phyloP scores from a whole-genome alignment of 2,797 vertebrate genomes.

The Chloroceryle inda region DNA sequence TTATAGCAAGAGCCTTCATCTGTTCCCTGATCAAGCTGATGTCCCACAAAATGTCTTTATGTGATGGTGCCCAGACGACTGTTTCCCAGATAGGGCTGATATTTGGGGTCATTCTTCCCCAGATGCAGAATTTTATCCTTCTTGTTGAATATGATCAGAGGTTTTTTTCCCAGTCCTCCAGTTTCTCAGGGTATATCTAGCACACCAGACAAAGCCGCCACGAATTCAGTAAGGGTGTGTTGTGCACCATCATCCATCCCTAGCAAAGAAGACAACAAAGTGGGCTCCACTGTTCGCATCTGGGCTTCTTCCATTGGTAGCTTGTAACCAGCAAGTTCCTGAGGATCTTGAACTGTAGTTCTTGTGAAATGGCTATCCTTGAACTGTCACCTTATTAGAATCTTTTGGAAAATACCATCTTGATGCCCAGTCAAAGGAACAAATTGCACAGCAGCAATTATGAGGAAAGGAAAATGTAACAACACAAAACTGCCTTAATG shows the following conservation, averaged over 20 bases:
- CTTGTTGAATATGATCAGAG: neutral
- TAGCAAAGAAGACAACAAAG: neutral
- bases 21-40: neutral
- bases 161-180: neutral
- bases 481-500: neutral
- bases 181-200: neutral
- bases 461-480: neutral
- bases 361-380: neutral
- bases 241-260: neutral
- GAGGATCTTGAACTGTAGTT: neutral
- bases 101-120: neutral
- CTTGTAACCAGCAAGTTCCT: neutral
- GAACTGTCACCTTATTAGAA: neutral
- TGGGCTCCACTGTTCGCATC: neutral
- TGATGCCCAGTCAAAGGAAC: neutral
- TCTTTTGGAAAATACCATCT: neutral
- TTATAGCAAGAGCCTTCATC: neutral
- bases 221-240: neutral
- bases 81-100: neutral
- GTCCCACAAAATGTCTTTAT: neutral
- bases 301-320: neutral
- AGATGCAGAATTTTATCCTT: neutral
- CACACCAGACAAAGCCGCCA: neutral
- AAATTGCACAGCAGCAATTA: neutral
- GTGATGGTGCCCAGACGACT: accelerated